Percentiles rank a stretch among this genome's conserved stretches.
Conservation (phyloP, 2,888 invertebrate genomes). For the Pyralis farinalis region DNA sequence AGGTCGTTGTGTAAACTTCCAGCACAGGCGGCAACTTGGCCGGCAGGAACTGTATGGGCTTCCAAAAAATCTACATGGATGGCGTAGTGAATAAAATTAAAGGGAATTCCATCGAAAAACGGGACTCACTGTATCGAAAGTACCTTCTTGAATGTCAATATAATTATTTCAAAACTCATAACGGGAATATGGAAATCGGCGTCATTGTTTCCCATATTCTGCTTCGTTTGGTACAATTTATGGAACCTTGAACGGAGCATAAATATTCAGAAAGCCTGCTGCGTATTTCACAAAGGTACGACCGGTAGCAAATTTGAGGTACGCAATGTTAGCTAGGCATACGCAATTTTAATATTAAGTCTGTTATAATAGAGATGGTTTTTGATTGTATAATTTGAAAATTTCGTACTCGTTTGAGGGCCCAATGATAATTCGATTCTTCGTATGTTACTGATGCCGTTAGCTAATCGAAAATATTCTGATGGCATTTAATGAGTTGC, state of each 20-base stretch:
- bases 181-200: constrained; percentile 28
- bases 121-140: constrained; percentile 22
- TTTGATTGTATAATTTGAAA: no score
- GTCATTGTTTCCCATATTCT: constrained; percentile 31
- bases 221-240: constrained; percentile 26
- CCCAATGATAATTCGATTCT: constrained; percentile 49
- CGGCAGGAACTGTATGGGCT: no score
- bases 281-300: constrained; percentile 50
- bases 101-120: not conserved
- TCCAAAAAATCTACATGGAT: no score
- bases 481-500: constrained; percentile 59
- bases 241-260: constrained; percentile 55
- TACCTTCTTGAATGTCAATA: constrained; percentile 1
- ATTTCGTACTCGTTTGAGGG: constrained; percentile 7
- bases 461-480: constrained; percentile 55
- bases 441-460: constrained; percentile 50
- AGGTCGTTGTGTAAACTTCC: no score
- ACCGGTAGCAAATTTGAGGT: not conserved
- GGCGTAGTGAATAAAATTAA: not conserved
- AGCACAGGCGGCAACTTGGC: no score
- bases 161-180: constrained; percentile 19
- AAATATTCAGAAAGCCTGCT: constrained; percentile 58
- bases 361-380: no score
- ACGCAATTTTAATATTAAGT: no score
- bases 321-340: not conserved